Percentiles rank a stretch among this genome's conserved stretches.
Conservation (phyloP, 2,113 vertebrate genomes). For the Cyanocitta stelleri region DNA sequence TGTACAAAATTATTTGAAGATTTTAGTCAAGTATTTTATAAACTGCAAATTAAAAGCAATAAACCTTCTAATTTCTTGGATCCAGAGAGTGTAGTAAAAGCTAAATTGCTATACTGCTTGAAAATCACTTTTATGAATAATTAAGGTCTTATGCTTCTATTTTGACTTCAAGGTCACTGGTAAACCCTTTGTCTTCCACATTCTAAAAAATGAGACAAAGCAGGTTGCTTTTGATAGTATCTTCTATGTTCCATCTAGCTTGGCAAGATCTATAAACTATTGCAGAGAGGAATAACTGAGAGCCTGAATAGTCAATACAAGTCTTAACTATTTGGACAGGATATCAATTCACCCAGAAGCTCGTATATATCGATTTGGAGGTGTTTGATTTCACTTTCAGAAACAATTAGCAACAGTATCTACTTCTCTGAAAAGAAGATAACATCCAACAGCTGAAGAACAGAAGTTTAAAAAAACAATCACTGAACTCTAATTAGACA, state of each 20-base stretch:
- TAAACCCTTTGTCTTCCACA: neutral
- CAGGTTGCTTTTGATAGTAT: neutral
- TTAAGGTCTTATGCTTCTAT: neutral
- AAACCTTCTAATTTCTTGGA: neutral
- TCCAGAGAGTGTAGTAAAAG: neutral
- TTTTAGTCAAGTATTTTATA: neutral
- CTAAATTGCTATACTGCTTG: neutral
- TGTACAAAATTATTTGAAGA: neutral
- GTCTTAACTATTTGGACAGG: neutral
- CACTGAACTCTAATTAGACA: neutral
- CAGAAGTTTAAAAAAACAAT: neutral
- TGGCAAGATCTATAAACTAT: neutral
- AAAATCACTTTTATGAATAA: neutral
- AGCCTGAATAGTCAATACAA: neutral
- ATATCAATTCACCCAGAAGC: conserved; percentile 1
- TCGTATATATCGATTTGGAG: neutral
- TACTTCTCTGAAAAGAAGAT: neutral
- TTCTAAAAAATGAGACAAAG: neutral
- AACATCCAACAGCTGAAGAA: neutral
- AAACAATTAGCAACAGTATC: conserved; percentile 23
- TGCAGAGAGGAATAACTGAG: neutral
- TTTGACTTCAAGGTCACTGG: neutral
- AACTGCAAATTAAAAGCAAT: neutral
- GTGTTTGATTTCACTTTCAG: conserved; percentile 18
- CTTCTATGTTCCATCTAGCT: neutral